Evolutionary conservation across 2,888 invertebrate species (phyloP).

Genomic region (Drosophila leonis): DNA sequence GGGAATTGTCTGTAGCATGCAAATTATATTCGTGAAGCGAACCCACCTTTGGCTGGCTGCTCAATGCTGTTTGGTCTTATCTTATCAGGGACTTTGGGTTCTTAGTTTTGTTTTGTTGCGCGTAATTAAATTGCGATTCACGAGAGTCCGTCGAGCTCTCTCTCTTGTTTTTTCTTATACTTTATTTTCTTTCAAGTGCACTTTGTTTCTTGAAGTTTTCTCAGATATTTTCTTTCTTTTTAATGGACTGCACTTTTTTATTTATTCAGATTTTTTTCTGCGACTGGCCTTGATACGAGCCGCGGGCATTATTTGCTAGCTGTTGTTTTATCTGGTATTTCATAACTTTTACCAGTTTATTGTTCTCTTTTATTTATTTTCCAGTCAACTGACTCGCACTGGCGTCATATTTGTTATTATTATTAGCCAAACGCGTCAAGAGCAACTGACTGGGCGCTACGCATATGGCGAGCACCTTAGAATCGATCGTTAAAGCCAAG

Average conservation of each 20-base stretch:
- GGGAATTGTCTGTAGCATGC: conserved; percentile 27
- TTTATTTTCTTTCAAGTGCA: conserved; percentile 8
- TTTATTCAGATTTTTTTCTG: conserved; percentile 9
- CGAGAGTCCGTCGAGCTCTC: conserved; percentile 16
- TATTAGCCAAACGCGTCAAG: conserved; percentile 68
- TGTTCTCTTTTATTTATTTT: conserved; percentile 9
- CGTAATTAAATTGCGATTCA: conserved; percentile 59
- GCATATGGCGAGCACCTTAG: conserved; percentile 64
- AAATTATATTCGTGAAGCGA: conserved; percentile 36
- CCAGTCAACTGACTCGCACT: conserved; percentile 48
- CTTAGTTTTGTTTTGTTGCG: conserved; percentile 16
- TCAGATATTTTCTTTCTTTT: not conserved
- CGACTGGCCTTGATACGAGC: conserved; percentile 62
- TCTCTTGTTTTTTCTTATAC: not conserved
- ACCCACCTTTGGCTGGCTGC: conserved; percentile 55
- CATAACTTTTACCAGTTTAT: conserved; percentile 21
- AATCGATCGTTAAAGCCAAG: conserved; percentile 50
- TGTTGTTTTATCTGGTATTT: conserved; percentile 14
- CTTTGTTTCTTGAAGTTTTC: conserved; percentile 16
- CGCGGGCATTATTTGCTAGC: conserved; percentile 12
- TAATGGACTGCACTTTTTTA: conserved; percentile 8
- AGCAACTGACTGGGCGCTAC: conserved; percentile 60
- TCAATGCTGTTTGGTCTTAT: conserved; percentile 2
- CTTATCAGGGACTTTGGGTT: conserved; percentile 16
- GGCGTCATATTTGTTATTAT: conserved; percentile 69